A percentile compares a stretch with the other conserved stretches of the same genome.
These are phyloP conservation scores for Tympanoctomys barrerae DNA, from an alignment of 2,797 vertebrate genomes.

Conservation along the genomic window DNA sequence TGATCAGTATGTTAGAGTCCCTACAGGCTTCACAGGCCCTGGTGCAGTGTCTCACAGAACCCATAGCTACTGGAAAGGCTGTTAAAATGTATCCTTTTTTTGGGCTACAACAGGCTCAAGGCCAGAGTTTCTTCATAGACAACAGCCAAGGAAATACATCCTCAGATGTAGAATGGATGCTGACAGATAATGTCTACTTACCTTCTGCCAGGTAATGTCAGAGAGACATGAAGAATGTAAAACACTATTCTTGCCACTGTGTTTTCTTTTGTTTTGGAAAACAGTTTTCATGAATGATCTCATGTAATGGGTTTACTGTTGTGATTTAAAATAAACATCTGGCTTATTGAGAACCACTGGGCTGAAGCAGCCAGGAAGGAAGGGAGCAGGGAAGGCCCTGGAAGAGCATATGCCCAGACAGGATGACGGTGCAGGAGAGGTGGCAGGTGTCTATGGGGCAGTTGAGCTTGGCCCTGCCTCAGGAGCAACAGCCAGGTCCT, in stretches of 20 bases:
- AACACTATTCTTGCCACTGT: background rate
- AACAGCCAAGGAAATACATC: fast-evolving
- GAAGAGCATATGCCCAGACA: background rate
- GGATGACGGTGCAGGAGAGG: background rate
- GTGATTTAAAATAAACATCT: background rate
- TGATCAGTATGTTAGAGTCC: fast-evolving
- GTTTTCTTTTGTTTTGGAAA: background rate
- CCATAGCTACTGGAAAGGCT: background rate
- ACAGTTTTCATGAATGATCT: background rate
- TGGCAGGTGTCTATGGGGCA: background rate
- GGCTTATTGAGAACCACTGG: background rate
- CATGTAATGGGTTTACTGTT: too few species aligned
- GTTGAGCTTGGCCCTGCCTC: fast-evolving
- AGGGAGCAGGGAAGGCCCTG: background rate
- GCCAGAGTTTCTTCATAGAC: fast-evolving
- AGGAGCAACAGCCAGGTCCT: fast-evolving
- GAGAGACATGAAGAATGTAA: background rate
- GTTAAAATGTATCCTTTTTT: fast-evolving
- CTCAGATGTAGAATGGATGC: fast-evolving
- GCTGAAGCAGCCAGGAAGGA: background rate
- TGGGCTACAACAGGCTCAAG: fast-evolving
- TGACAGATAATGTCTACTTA: fast-evolving
- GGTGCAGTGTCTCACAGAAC: fast-evolving
- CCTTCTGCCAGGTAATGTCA: background rate
- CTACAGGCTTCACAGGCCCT: background rate